Evolutionary conservation across 2,797 vertebrate genomes (phyloP), one percentile per base, ranked within the genome.

Genomic region (Carduelis carduelis): DNA sequence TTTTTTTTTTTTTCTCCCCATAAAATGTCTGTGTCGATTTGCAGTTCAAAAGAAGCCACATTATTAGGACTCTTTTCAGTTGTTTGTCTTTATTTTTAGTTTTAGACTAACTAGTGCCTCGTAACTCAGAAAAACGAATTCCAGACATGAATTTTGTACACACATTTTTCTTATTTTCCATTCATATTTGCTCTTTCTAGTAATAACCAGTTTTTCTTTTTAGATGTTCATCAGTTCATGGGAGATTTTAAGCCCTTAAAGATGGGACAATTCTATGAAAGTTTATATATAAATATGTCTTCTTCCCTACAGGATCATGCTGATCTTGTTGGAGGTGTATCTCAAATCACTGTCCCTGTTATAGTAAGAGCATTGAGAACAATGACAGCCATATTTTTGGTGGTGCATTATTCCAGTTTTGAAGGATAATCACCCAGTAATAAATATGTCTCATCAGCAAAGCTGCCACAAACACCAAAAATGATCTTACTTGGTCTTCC

Each of bases 1-100:
- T 6, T 41, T 41, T 41, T 70, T 53, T 37, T 37, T 43, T 41
- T 66, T 10, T 0, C 4, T 19, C 28, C 24, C 26, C 14, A 52
- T 74, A 89, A 94, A 83, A 91, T 55, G 47, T 52, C 74, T 95
- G 12, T 83, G 86, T 91, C 49, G 77, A 76, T 90, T 92, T 92
- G 34, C 30, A 90, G 66, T 93, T 95, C 77, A 87, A 79, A 95
- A 64, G 86, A 92, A 91, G 76, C 66, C 82, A 87, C 71, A 66
- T 53, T 49, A 74, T 70, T 93, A 93, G 27, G 41, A 83, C 80
- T 66, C 44, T 66, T 96, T 94, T 88, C 90, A 94, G 49, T 68
- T 82, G 49, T 68, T 82, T 89, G 80, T 92, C 66, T 95, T 96
- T 91, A 90, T 94, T 95, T 96, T 95, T 94, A 92, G 56, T 50